Evolutionary conservation across 2,888 invertebrate species (phyloP).

Genomic region (Operophtera brumata): DNA sequence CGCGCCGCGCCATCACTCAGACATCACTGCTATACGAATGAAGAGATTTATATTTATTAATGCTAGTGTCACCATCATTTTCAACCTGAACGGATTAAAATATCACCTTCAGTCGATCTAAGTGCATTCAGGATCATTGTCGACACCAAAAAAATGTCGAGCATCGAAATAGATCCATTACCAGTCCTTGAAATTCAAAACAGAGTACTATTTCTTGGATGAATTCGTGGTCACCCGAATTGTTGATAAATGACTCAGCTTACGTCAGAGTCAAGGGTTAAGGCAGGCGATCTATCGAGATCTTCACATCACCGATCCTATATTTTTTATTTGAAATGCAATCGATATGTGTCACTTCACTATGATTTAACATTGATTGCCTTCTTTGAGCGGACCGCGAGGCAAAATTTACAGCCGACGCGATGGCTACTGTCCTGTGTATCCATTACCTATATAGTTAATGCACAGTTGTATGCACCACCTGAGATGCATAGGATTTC

Average conservation of each 20-base stretch:
- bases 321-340: slow-evolving; percentile 54
- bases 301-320: slow-evolving; percentile 57
- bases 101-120: neutral
- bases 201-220: slow-evolving; percentile 26
- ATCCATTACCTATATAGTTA: slow-evolving; percentile 36
- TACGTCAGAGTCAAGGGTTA: slow-evolving; percentile 72
- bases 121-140: neutral
- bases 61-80: slow-evolving; percentile 54
- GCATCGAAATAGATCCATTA: slow-evolving; percentile 21
- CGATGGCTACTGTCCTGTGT: slow-evolving; percentile 54
- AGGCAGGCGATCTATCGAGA: slow-evolving; percentile 61
- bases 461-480: slow-evolving; percentile 43
- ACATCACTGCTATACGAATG: slow-evolving; percentile 65
- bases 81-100: slow-evolving; percentile 32
- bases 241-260: slow-evolving; percentile 74
- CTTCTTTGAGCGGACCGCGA: slow-evolving; percentile 61
- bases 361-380: slow-evolving; percentile 74
- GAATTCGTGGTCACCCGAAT: slow-evolving; percentile 57
- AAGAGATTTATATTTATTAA: slow-evolving; percentile 78
- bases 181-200: slow-evolving; percentile 3
- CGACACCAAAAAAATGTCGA: neutral
- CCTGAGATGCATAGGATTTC: slow-evolving; percentile 45
- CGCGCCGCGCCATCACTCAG: slow-evolving; percentile 71
- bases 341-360: slow-evolving; percentile 62
- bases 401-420: slow-evolving; percentile 65